phyloP scores from a whole-genome alignment of 2,113 vertebrate genomes.

The Ailurus styani region DNA sequence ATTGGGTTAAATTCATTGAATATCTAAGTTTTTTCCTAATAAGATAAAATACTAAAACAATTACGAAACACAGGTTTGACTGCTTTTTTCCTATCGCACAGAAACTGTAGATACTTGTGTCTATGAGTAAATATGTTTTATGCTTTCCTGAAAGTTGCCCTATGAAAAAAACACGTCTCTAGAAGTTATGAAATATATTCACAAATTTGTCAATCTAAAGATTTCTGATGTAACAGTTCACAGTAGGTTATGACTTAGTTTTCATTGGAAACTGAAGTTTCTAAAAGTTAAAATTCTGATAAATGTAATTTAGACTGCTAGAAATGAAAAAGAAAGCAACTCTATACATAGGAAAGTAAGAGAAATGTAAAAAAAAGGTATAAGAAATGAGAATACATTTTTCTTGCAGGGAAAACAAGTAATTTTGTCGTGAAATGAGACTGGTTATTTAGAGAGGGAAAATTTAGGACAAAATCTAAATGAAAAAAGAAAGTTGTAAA shows the following conservation, averaged over 20 bases:
- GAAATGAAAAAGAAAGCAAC: background rate
- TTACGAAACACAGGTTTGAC: background rate
- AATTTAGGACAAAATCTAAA: background rate
- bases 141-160: background rate
- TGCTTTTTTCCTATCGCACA: background rate
- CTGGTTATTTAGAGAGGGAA: background rate
- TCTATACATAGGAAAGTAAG: background rate
- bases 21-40: background rate
- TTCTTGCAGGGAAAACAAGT: background rate
- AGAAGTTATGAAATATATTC: background rate
- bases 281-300: background rate
- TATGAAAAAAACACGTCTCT: background rate
- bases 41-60: background rate
- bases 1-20: background rate
- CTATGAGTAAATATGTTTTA: background rate
- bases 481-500: background rate
- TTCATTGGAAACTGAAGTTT: background rate
- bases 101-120: background rate
- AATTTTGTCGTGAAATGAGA: background rate
- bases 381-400: background rate
- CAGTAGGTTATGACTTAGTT: background rate
- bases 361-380: background rate
- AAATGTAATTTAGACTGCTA: background rate
- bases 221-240: background rate
- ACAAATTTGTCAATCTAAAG: background rate